These are phyloP conservation scores for Exocentrus adspersus DNA, from an alignment of 2,888 invertebrate genomes.

Conservation along the genomic window DNA sequence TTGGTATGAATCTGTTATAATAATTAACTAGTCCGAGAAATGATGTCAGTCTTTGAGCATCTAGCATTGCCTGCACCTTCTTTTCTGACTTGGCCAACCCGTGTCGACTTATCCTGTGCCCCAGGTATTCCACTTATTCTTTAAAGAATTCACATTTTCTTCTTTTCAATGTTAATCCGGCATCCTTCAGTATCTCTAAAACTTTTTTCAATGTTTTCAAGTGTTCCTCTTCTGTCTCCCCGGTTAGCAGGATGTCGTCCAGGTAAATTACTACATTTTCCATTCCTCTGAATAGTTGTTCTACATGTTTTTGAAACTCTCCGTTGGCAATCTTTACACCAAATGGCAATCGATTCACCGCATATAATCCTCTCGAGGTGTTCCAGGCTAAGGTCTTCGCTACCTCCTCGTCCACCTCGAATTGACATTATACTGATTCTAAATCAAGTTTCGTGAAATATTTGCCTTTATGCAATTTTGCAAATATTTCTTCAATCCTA, in stretches of 20 bases:
- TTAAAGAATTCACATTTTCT: conserved; percentile 55
- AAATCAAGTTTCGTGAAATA: too few species aligned
- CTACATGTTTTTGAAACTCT: conserved; percentile 25
- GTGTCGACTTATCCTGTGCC: conserved; percentile 37
- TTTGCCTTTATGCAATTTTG: too few species aligned
- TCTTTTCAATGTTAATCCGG: conserved; percentile 47
- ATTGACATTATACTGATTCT: too few species aligned
- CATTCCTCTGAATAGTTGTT: conserved; percentile 22
- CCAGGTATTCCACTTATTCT: conserved; percentile 51
- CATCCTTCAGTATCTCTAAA: conserved; percentile 40
- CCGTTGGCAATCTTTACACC: conserved; percentile 26
- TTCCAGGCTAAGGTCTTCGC: neutral
- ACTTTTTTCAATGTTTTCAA: conserved; percentile 41
- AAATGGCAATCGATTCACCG: conserved; percentile 21
- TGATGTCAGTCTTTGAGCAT: neutral
- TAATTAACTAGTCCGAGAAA: neutral
- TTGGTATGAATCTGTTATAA: neutral
- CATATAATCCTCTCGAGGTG: conserved; percentile 25
- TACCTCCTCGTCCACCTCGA: too few species aligned
- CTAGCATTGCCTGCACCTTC: neutral
- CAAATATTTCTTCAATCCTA: too few species aligned
- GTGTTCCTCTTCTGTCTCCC: conserved; percentile 43
- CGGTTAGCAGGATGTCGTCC: conserved; percentile 50
- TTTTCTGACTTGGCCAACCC: conserved; percentile 13
- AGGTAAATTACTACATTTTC: conserved; percentile 15